Percentiles rank a stretch among this genome's conserved stretches.
Evolutionary conservation across 2,113 vertebrate species (phyloP).

Genomic region (Macquaria ambigua): DNA sequence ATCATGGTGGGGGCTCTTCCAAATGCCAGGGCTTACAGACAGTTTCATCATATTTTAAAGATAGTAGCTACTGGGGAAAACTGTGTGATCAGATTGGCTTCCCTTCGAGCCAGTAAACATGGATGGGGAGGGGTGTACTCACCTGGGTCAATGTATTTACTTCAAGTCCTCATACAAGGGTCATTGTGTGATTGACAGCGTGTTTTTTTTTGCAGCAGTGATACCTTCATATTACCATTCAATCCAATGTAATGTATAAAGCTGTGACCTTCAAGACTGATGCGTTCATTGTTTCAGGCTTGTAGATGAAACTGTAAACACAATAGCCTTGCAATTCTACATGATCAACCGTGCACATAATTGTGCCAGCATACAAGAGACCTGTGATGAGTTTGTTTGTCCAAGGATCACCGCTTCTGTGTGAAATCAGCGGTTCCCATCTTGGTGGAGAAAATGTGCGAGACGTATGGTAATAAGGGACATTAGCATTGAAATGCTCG

Average conservation of each 20-base stretch:
- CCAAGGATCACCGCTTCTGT: constrained; percentile 8
- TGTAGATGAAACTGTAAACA: background rate
- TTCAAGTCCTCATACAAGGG: background rate
- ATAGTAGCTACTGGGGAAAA: background rate
- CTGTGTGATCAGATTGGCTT: background rate
- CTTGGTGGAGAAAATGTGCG: background rate
- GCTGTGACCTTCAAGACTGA: background rate
- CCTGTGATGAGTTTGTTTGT: constrained; percentile 9
- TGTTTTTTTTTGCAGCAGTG: no score
- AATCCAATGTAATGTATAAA: background rate
- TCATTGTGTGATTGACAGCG: constrained; percentile 5
- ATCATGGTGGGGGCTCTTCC: background rate
- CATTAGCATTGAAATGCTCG: constrained; percentile 47
- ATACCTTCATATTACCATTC: background rate
- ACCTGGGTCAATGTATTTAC: background rate
- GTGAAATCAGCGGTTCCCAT: constrained; percentile 1
- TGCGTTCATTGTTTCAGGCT: background rate
- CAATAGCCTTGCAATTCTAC: background rate
- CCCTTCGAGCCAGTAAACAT: background rate
- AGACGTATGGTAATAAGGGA: constrained; percentile 12
- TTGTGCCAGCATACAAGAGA: background rate
- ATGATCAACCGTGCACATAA: background rate
- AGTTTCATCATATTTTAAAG: constrained; percentile 8
- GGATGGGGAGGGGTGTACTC: background rate
- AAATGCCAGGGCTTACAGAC: background rate